Conservation (phyloP, 2,113 vertebrate species). For the Paratilapia polleni region DNA sequence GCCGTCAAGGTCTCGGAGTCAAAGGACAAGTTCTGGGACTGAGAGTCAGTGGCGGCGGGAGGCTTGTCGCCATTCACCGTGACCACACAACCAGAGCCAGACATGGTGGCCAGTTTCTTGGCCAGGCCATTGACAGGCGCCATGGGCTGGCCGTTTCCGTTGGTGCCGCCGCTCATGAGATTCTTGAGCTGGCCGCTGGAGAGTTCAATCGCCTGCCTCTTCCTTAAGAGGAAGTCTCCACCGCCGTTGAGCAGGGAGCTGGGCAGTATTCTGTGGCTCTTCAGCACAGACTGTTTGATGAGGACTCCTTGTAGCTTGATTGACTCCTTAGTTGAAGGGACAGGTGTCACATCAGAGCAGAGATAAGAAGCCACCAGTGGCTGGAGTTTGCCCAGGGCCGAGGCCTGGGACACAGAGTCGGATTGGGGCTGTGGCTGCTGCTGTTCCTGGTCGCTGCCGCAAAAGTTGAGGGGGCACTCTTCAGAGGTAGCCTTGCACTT, state of each 20-base stretch:
- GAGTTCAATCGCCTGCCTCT: constrained; percentile 90
- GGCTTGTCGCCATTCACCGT: constrained; percentile 88
- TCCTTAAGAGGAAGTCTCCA: constrained; percentile 87
- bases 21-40: constrained; percentile 63
- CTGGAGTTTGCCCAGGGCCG: constrained; percentile 89
- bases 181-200: constrained; percentile 92
- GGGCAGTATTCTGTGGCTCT: constrained; percentile 90
- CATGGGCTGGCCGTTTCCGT: constrained; percentile 79
- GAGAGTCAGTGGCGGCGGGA: constrained; percentile 63
- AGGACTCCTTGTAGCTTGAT: constrained; percentile 95
- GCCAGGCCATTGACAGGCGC: constrained; percentile 92
- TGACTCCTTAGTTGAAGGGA: constrained; percentile 90
- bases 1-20: constrained; percentile 83
- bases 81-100: constrained; percentile 83
- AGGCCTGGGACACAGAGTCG: constrained; percentile 64
- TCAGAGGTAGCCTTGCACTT: constrained; percentile 88
- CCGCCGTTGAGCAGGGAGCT: constrained; percentile 87
- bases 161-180: constrained; percentile 88
- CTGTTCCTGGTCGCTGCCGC: constrained; percentile 83
- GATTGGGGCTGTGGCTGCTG: constrained; percentile 71
- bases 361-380: constrained; percentile 93
- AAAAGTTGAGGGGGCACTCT: constrained; percentile 88
- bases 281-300: constrained; percentile 94
- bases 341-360: constrained; percentile 94
- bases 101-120: constrained; percentile 89